Conservation (phyloP, 2,888 invertebrate species). For the Halictus quadricinctus region DNA sequence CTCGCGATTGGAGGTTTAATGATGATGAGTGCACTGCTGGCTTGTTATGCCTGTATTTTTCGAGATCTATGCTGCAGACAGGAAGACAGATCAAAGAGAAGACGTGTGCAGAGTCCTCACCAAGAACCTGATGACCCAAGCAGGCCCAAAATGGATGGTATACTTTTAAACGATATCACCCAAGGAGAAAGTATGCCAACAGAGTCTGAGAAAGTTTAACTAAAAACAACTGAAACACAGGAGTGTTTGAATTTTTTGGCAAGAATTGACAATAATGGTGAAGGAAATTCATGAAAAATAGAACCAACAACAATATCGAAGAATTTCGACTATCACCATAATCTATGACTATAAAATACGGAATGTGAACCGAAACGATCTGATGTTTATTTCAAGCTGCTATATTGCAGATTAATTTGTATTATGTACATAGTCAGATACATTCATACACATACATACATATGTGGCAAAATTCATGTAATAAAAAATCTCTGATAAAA, state of each 20-base stretch:
- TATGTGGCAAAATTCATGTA: slow-evolving; percentile 63
- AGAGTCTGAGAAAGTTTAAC: slow-evolving; percentile 81
- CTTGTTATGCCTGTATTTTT: slow-evolving; percentile 88
- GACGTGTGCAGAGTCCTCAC: slow-evolving; percentile 78
- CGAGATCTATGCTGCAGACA: slow-evolving; percentile 85
- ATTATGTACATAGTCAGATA: slow-evolving; percentile 66
- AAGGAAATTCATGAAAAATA: background rate
- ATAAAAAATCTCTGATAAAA: slow-evolving; percentile 72
- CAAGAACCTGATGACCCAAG: slow-evolving; percentile 74
- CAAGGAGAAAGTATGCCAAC: slow-evolving; percentile 86
- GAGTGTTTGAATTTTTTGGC: background rate
- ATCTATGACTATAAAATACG: slow-evolving; percentile 36
- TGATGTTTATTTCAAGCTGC: slow-evolving; percentile 43
- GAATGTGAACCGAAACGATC: slow-evolving; percentile 22
- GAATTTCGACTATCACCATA: slow-evolving; percentile 5
- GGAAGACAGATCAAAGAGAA: slow-evolving; percentile 82
- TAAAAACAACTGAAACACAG: background rate
- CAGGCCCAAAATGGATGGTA: slow-evolving; percentile 82
- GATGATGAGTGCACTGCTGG: slow-evolving; percentile 85
- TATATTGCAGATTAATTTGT: slow-evolving; percentile 35
- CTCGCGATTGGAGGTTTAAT: slow-evolving; percentile 85
- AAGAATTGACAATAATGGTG: slow-evolving; percentile 10
- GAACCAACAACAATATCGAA: slow-evolving; percentile 3
- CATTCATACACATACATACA: slow-evolving; percentile 58
- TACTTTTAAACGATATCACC: slow-evolving; percentile 86